Base-by-base conservation (phyloP, 2,888 invertebrate species). In the Perizoma affinitatum region DNA sequence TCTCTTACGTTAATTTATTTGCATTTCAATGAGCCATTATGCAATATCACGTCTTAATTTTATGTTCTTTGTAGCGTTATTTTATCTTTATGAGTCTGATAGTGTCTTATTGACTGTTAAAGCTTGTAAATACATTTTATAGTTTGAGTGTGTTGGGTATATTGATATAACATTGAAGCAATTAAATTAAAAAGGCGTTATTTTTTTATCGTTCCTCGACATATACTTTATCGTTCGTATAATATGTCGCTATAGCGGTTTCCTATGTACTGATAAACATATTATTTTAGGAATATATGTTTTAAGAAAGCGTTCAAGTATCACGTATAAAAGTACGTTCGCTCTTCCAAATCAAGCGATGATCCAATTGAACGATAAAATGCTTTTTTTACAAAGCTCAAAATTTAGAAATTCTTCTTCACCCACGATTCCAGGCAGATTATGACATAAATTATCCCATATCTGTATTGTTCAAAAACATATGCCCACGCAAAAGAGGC, bases 1-100 rank as follows among this genome's bases (percentile, higher is more conserved):
- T 75, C 81, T 75, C 76, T 85, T 87, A 87, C 87, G 84, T 82
- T 87, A 88, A 90, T 89, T 85, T 88, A 90, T 88, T 87, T 81
- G 83, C 85, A 88, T 88, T 83, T 86, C 79, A 88, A 88, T 87
- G 82, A 83, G 81, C 78, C 77, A 82, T 84, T 83, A 82, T 83
- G 78, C 77, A 84, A 83, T 84, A 82, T 83, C 78, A 78, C 82
- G 82, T 80, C 78, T 79, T 80, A 79, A 81, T 83, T 81, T 80
- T 78, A 68, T 79, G 73, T 74, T 76, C 71, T 61, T 69, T 69
- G 71, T 74, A 73, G 73, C 72, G 65, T 68, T 67, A 73, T 77
- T 76, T 74, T 75, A 70, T 74, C 65, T 65, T 65, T 62, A 63
- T 41, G 61, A 48, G 55, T 58, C 42, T 3, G 61, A 67, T 65